Conservation (phyloP, 2,888 invertebrate species). For the Conomelus anceps region DNA sequence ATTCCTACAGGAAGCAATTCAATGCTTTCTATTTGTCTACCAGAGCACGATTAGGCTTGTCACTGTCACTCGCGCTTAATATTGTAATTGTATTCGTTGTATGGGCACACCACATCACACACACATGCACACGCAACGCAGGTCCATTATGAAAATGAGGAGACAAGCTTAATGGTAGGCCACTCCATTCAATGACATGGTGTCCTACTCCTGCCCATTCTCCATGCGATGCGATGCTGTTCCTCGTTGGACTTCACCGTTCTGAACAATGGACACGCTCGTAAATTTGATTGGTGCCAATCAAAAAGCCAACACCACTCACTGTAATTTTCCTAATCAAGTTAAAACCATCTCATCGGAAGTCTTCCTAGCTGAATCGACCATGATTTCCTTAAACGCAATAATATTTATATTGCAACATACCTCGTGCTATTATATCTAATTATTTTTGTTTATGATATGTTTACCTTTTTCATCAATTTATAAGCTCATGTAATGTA, state of each 20-base stretch:
- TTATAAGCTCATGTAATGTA: too few species aligned
- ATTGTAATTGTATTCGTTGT: neutral
- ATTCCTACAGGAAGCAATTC: neutral
- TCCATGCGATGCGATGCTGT: neutral
- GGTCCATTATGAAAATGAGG: neutral
- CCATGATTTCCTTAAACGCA: neutral
- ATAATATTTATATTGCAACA: neutral
- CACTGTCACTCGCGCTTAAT: neutral
- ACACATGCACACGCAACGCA: neutral
- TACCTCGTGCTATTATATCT: neutral
- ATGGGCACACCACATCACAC: neutral
- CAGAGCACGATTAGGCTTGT: neutral
- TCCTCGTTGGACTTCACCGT: neutral
- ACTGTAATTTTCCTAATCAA: neutral
- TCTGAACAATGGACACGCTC: neutral
- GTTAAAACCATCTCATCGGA: neutral
- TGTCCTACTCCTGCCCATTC: neutral
- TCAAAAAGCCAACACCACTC: neutral
- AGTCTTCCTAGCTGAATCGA: neutral
- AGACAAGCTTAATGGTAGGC: neutral
- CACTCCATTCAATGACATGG: neutral
- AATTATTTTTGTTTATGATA: neutral
- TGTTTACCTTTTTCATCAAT: too few species aligned
- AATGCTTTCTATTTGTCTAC: neutral
- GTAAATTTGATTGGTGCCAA: neutral